Percentiles rank a stretch among this genome's conserved stretches.
phyloP scores from a whole-genome alignment of 2,113 vertebrate genomes.

The Amphiprion ocellaris region DNA sequence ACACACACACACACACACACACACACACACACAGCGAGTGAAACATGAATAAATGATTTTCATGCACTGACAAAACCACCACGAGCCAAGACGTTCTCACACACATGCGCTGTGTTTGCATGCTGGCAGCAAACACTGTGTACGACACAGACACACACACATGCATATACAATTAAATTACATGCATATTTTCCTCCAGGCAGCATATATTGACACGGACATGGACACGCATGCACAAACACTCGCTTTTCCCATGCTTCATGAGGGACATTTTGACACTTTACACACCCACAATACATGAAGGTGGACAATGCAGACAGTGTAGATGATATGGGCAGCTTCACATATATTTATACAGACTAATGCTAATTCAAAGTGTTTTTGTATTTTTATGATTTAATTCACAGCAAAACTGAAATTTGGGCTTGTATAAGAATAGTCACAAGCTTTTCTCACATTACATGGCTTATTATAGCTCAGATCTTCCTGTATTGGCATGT shows the following conservation, averaged over 20 bases:
- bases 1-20: too few species aligned
- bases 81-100: constrained; percentile 25
- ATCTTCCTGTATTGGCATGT: background rate
- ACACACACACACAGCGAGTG: constrained; percentile 35
- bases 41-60: constrained; percentile 78
- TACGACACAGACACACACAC: constrained; percentile 26
- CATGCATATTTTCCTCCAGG: constrained; percentile 60
- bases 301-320: background rate
- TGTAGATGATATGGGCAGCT: background rate
- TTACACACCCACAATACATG: constrained; percentile 4
- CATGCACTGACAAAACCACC: constrained; percentile 64
- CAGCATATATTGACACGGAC: constrained; percentile 52
- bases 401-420: background rate
- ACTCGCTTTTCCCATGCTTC: constrained; percentile 1
- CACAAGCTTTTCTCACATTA: background rate
- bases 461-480: background rate
- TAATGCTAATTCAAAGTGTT: background rate
- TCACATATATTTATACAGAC: background rate
- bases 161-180: constrained; percentile 55
- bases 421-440: background rate
- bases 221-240: constrained; percentile 45
- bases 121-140: constrained; percentile 27
- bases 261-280: constrained; percentile 8
- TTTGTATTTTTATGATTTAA: too few species aligned
- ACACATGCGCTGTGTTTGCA: constrained; percentile 37